A percentile compares a stretch with the other conserved stretches of the same genome.
phyloP scores from a whole-genome alignment of 2,113 vertebrate genomes.

The Monarcha castaneiventris region DNA sequence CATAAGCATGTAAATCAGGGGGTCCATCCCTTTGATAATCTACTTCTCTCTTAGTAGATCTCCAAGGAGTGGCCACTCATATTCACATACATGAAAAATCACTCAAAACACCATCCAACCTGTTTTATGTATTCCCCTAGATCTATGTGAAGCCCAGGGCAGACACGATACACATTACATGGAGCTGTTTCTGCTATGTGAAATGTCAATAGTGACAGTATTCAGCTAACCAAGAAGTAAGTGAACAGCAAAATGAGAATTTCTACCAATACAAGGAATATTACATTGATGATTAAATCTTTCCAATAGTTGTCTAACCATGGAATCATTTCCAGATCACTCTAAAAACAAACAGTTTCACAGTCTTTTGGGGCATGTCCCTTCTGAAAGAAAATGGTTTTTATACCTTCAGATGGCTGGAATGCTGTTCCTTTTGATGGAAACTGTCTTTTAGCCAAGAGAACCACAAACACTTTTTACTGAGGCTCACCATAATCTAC shows the following conservation, averaged over 20 bases:
- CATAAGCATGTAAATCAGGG: neutral
- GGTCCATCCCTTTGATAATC: neutral
- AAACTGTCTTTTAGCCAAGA: neutral
- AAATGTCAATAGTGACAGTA: neutral
- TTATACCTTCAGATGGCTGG: neutral
- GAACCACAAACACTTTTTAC: neutral
- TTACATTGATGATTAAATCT: neutral
- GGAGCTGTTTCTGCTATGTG: neutral
- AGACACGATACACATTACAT: neutral
- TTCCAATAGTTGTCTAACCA: neutral
- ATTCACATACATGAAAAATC: neutral
- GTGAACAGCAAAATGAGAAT: neutral
- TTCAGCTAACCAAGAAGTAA: neutral
- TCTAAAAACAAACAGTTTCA: neutral
- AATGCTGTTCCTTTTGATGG: neutral
- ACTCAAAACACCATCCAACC: neutral
- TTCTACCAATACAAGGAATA: neutral
- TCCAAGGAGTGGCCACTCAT: neutral
- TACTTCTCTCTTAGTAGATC: neutral
- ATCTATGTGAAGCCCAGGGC: neutral
- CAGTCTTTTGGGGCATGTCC: neutral
- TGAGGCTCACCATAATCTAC: neutral
- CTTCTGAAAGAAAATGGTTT: neutral
- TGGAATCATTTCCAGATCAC: neutral
- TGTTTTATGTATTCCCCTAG: neutral